A percentile compares a stretch with the other conserved stretches of the same genome.
Conservation (phyloP, 2,797 vertebrate species). For the Picus viridis region DNA sequence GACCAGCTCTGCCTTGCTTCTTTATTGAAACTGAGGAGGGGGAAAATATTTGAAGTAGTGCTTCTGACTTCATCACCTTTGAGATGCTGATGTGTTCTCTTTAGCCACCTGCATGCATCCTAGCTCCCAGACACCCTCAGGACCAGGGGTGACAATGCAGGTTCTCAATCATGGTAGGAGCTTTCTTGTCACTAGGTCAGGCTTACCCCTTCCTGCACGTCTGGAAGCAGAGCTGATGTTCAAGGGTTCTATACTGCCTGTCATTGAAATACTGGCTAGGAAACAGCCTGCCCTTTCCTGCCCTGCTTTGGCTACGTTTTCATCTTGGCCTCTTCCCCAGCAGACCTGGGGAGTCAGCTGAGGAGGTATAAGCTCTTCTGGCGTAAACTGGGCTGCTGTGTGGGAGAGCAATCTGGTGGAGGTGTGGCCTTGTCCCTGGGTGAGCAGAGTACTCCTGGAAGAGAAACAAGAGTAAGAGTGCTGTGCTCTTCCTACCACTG, state of each 20-base stretch:
- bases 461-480: neutral
- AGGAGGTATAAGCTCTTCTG: neutral
- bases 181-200: neutral
- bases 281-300: neutral
- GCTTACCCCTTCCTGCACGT: neutral
- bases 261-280: neutral
- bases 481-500: neutral
- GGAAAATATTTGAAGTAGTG: neutral
- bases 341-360: neutral
- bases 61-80: neutral
- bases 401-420: neutral
- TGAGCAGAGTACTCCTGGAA: neutral
- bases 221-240: rapidly evolving
- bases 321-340: rapidly evolving
- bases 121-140: neutral
- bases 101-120: neutral
- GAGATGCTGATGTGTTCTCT: neutral
- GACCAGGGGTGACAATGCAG: neutral
- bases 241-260: neutral
- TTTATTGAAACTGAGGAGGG: neutral
- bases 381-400: neutral
- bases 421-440: neutral
- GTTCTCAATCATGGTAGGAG: neutral
- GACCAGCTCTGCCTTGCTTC: neutral
- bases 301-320: neutral